These are phyloP conservation scores for Chloroclysta siterata DNA, from an alignment of 2,888 invertebrate genomes.

Conservation along the genomic window DNA sequence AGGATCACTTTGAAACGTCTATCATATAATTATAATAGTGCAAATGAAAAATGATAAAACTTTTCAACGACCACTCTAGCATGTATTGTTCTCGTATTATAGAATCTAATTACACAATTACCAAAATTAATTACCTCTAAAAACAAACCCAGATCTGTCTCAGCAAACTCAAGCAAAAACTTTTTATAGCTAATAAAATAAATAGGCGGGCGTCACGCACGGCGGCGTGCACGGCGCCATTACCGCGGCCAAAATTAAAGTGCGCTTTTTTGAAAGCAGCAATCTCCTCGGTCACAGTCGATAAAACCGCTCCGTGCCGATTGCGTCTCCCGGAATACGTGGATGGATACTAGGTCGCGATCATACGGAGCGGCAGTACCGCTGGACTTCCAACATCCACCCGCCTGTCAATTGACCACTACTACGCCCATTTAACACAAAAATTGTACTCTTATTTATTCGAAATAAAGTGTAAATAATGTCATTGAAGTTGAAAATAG, in stretches of 20 bases:
- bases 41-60: too few species aligned
- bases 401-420: neutral
- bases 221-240: constrained; percentile 58
- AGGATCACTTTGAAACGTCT: too few species aligned
- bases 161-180: constrained; percentile 51
- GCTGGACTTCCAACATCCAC: neutral
- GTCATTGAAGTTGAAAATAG: too few species aligned
- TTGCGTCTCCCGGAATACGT: constrained; percentile 64
- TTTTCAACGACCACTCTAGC: too few species aligned
- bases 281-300: constrained; percentile 78
- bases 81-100: neutral
- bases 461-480: too few species aligned
- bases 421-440: too few species aligned
- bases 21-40: too few species aligned
- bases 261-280: constrained; percentile 78
- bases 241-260: constrained; percentile 76
- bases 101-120: constrained; percentile 25
- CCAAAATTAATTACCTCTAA: constrained; percentile 36
- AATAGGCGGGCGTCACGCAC: constrained; percentile 77
- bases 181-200: constrained; percentile 81
- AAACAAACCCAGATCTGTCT: constrained; percentile 34
- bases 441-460: too few species aligned
- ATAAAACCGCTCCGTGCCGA: constrained; percentile 81
- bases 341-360: constrained; percentile 25
- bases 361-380: constrained; percentile 24